phyloP scores from a whole-genome alignment of 2,888 invertebrate genomes.

The Automeris io region DNA sequence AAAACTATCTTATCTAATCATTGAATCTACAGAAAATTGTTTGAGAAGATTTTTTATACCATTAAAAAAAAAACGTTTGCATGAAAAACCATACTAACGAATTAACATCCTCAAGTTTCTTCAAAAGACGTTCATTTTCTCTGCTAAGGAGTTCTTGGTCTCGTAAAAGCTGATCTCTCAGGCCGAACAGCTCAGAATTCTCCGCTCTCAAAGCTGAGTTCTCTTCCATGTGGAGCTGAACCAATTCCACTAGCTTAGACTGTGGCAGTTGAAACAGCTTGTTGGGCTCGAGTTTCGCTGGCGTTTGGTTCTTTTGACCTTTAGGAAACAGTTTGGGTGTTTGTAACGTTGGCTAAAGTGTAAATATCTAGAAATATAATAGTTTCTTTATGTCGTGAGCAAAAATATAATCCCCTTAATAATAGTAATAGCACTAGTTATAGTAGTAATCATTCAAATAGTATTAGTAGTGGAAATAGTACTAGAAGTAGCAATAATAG shows the following conservation, averaged over 20 bases:
- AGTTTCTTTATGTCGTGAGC: too few relatives aligned
- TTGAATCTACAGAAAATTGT: too few relatives aligned
- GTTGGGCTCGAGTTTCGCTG: slow-evolving; percentile 82
- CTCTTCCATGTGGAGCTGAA: slow-evolving; percentile 90
- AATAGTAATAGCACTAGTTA: too few relatives aligned
- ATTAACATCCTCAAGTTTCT: slow-evolving; percentile 92
- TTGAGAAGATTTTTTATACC: too few relatives aligned
- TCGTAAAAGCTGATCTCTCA: slow-evolving; percentile 86
- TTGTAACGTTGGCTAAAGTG: too few relatives aligned
- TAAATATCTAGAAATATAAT: too few relatives aligned
- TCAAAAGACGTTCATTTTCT: slow-evolving; percentile 92
- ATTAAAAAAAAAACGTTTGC: too few relatives aligned
- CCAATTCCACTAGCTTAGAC: slow-evolving; percentile 88
- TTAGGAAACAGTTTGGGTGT: too few relatives aligned
- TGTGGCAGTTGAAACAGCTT: slow-evolving; percentile 85
- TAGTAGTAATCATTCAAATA: too few relatives aligned
- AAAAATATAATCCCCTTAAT: too few relatives aligned
- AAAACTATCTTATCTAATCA: too few relatives aligned
- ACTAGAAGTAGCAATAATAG: neutral
- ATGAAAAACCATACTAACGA: slow-evolving; percentile 77
- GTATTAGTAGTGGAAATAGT: too few relatives aligned
- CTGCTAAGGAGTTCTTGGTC: slow-evolving; percentile 94
- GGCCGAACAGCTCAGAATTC: slow-evolving; percentile 89
- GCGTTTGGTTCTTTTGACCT: slow-evolving; percentile 56
- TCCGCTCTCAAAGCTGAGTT: slow-evolving; percentile 87